Conservation (phyloP, 1,140 invertebrate genomes). For the Branchinecta lindahli region DNA sequence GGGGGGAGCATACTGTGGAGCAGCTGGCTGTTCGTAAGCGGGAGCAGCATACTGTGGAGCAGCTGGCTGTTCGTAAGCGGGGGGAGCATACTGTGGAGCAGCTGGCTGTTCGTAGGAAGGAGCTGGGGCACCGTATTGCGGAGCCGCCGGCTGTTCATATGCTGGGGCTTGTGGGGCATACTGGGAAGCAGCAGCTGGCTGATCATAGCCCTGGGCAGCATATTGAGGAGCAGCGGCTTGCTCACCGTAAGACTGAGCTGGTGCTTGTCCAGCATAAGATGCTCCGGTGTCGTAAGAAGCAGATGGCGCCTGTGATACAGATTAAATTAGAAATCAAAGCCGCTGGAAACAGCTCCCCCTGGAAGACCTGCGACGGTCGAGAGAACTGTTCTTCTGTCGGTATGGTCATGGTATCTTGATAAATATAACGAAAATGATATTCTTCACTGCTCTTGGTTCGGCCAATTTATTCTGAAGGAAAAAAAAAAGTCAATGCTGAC, state of each 20-base stretch:
- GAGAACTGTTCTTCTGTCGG: neutral
- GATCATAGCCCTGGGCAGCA: neutral
- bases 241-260: neutral
- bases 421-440: too few relatives aligned
- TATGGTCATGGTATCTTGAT: too few relatives aligned
- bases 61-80: conserved; percentile 10
- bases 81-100: neutral
- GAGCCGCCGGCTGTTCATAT: conserved; percentile 3
- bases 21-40: conserved; percentile 14
- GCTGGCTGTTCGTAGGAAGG: neutral
- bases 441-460: too few relatives aligned
- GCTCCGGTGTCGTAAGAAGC: conserved; percentile 14
- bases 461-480: too few relatives aligned
- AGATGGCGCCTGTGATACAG: too few relatives aligned
- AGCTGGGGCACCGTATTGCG: neutral
- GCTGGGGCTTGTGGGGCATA: conserved; percentile 14
- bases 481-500: too few relatives aligned
- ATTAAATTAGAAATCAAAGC: too few relatives aligned
- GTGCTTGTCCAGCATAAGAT: conserved; percentile 8
- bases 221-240: neutral
- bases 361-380: neutral
- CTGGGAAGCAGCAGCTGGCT: neutral
- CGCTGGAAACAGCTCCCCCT: too few relatives aligned
- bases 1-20: conserved; percentile 18
- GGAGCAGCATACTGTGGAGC: conserved; percentile 15